Conservation (phyloP, 2,888 invertebrate genomes). For the Subacronicta megacephala region DNA sequence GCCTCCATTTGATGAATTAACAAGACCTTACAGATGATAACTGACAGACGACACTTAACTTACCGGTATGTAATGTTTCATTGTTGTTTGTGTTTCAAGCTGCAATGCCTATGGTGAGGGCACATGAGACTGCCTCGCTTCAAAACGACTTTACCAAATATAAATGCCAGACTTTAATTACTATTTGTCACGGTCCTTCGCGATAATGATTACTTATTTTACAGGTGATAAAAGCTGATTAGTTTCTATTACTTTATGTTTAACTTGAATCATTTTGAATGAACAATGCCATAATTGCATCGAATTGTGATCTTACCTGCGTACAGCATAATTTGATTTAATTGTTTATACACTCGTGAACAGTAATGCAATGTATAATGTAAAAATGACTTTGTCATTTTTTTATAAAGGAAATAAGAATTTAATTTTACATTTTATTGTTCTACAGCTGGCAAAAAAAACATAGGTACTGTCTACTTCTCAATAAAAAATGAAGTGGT, state of each 20-base stretch:
- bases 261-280: conserved; percentile 10
- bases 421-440: no score
- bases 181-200: conserved; percentile 8
- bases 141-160: conserved; percentile 12
- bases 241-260: conserved; percentile 30
- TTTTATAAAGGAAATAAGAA: no score
- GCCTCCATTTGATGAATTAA: no score
- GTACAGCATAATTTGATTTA: background rate
- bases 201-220: conserved; percentile 18
- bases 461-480: no score
- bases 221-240: conserved; percentile 24
- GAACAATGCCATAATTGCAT: conserved; percentile 1
- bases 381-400: no score
- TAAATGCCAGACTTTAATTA: conserved; percentile 20
- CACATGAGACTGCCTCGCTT: conserved; percentile 24
- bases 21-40: background rate
- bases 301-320: background rate
- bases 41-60: conserved; percentile 6
- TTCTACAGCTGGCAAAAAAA: no score
- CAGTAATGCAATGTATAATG: background rate
- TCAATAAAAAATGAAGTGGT: no score
- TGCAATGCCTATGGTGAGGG: conserved; percentile 20
- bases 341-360: background rate
- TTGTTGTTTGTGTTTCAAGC: conserved; percentile 17
- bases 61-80: conserved; percentile 27